phyloP scores from a whole-genome alignment of 2,113 vertebrate species.

The Petromus typicus region DNA sequence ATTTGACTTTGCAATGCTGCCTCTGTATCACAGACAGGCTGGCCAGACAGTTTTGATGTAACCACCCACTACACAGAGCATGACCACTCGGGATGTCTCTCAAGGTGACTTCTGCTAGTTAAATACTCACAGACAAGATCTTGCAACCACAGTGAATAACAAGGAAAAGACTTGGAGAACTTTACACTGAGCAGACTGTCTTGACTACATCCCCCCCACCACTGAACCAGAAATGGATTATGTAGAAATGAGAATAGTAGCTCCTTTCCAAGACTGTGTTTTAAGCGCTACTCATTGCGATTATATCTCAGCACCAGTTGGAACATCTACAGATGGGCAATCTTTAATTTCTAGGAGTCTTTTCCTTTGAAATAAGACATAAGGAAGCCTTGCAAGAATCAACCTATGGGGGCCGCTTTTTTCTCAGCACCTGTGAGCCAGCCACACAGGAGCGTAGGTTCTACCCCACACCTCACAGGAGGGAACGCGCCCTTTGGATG shows the following conservation, averaged over 20 bases:
- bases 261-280: background rate
- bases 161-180: background rate
- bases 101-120: slow-evolving; percentile 48
- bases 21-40: background rate
- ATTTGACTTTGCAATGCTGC: background rate
- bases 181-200: background rate
- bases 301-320: background rate
- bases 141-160: background rate
- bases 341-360: background rate
- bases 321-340: background rate
- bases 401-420: background rate
- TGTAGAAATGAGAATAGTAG: background rate
- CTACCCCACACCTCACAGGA: background rate
- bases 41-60: background rate
- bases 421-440: background rate
- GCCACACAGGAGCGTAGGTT: background rate
- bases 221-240: background rate
- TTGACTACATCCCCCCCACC: background rate
- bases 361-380: background rate
- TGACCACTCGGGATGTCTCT: slow-evolving; percentile 15
- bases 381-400: background rate
- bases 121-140: background rate
- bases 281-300: background rate
- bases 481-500: background rate
- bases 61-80: background rate